Evolutionary conservation across 2,113 vertebrate species (phyloP), one percentile per base, ranked within the genome.

Genomic region (Monopterus albus): DNA sequence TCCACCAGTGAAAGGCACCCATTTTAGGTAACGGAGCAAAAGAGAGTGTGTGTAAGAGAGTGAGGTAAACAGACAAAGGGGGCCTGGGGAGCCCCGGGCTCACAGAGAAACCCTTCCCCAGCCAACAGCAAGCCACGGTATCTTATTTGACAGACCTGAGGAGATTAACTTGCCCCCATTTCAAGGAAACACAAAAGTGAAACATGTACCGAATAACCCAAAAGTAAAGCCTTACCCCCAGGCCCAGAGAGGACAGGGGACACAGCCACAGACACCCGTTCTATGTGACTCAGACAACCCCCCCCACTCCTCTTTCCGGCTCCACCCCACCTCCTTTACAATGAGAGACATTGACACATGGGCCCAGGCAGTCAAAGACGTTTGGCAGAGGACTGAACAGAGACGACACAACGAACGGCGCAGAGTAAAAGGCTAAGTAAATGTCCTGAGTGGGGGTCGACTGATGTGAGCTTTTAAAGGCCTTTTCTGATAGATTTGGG

Each of bases 151-250:
- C 89, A 90, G 78, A 89, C 83, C 69, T 75, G 72, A 87, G 78
- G 89, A 89, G 88, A 92, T 91, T 87, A 90, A 87, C 87, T 90
- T 90, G 85, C 79, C 89, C 88, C 78, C 82, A 85, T 91, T 92
- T 86, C 84, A 83, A 62, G 72, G 60, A 52, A 74, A 87, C 61
- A 91, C 87, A 90, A 94, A 89, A 88, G 85, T 88, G 81, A 87
- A 83, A 89, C 88, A 90, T 90, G 87, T 71, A 71, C 84, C 74
- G 87, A 72, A 39, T 78, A 84, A 88, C 75, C 84, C 87, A 84
- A 81, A 78, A 89, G 86, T 78, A 86, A 84, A 88, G 78, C 82
- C 72, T 82, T 79, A 76, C 63, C 81, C 82, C 75, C 49, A 78
- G 29, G 29, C 5, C 5, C 29, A 31, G 79, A 82, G 68, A 85